These are phyloP conservation scores for Cyanocitta stelleri DNA, from an alignment of 2,113 vertebrate genomes.

Conservation along the genomic window DNA sequence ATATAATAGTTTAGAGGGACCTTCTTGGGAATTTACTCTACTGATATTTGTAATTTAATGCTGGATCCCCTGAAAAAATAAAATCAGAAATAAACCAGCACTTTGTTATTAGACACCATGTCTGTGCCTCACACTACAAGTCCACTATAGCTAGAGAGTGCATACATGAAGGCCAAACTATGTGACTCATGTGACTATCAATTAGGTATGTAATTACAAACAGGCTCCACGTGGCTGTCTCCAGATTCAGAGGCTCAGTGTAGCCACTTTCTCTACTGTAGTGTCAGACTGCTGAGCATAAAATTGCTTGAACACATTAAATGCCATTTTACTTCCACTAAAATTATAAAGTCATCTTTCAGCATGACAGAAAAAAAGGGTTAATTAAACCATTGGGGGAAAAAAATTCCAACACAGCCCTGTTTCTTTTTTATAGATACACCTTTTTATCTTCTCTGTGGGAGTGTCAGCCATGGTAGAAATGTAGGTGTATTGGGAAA, in stretches of 20 bases:
- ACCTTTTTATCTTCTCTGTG: neutral
- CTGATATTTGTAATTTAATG: neutral
- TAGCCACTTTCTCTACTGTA: rapidly evolving
- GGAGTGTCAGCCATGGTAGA: neutral
- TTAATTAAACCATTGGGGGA: neutral
- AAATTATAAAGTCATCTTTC: neutral
- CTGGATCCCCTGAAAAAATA: neutral
- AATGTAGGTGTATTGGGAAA: neutral
- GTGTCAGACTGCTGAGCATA: neutral
- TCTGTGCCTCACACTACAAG: neutral
- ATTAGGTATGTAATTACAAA: neutral
- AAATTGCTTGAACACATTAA: neutral
- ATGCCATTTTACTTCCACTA: neutral
- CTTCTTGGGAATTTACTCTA: neutral
- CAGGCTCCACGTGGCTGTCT: neutral
- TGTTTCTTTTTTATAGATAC: neutral
- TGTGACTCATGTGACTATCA: neutral
- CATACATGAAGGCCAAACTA: neutral
- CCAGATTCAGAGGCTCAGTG: neutral
- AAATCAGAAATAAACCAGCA: neutral
- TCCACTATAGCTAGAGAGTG: neutral
- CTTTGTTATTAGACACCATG: neutral
- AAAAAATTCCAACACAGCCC: rapidly evolving
- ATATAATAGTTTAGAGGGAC: neutral
- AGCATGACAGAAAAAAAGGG: neutral